Evolutionary conservation across 2,113 vertebrate genomes (phyloP), one percentile per base, ranked within the genome.

Genomic region (Pachyramphus minor): DNA sequence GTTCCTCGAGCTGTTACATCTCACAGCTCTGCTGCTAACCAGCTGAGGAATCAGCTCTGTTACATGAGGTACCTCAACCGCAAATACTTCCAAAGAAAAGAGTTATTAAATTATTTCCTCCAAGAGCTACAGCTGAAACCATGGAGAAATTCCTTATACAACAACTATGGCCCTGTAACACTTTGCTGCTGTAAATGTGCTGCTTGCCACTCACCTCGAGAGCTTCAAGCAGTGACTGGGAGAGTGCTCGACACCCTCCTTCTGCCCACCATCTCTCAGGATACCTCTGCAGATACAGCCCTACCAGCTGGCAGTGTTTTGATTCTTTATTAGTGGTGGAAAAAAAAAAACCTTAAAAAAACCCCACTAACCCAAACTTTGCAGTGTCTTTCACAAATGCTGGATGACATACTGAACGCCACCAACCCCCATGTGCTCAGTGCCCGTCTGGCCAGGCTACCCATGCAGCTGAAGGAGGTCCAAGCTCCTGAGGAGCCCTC

Each of bases 51-150:
- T 42, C 42, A 16, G 62, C 64, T 84, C 91, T 45, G 30, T 71
- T 82, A 84, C 66, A 68, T 0, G 0, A 75, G 49, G 87, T 73
- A 75, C 58, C 71, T 91, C 81, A 55, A 66, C 71, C 7, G 0
- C 92, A 95, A 95, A 90, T 87, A 55, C 71, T 91, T 88, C 76
- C 64, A 8, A 92, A 88, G 75, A 88, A 87, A 86, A 86, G 28
- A 17, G 22, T 90, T 87, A 84, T 93, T 92, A 94, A 74, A 85
- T 88, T 47, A 90, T 90, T 93, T 94, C 79, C 60, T 94, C 49
- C 39, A 66, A 88, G 89, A 89, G 18, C 85, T 94, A 31, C 53
- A 86, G 67, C 75, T 81, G 76, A 90, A 93, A 77, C 72, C 39
- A 49, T 37, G 68, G n/a, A 64, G 82, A 73, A 86, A 81, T 77